A percentile compares a stretch with the other conserved stretches of the same genome.
Evolutionary conservation across 2,888 invertebrate genomes (phyloP).

Genomic region (Mantis religiosa): DNA sequence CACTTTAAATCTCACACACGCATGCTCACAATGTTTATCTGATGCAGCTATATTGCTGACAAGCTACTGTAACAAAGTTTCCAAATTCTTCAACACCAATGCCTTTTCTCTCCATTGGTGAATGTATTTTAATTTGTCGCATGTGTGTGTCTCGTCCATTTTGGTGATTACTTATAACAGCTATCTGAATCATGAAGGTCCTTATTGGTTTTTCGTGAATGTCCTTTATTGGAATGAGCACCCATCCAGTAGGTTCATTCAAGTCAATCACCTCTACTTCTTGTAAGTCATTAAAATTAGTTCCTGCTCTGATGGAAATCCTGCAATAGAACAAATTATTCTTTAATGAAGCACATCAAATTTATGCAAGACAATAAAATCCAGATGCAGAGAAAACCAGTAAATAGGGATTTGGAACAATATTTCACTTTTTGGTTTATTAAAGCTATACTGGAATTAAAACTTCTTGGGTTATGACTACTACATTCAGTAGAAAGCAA

Average conservation of each 20-base stretch:
- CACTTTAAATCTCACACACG: background rate
- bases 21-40: conserved; percentile 50
- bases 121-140: conserved; percentile 93
- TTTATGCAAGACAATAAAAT: too few species aligned
- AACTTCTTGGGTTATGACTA: too few species aligned
- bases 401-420: too few species aligned
- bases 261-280: conserved; percentile 93
- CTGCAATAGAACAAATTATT: conserved; percentile 42
- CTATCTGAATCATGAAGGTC: conserved; percentile 95
- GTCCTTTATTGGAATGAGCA: conserved; percentile 87
- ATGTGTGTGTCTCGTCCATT: conserved; percentile 98
- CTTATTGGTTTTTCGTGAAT: conserved; percentile 81
- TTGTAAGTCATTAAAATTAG: conserved; percentile 93
- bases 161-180: conserved; percentile 96
- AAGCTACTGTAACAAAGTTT: conserved; percentile 76
- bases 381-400: too few species aligned
- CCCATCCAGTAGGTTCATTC: conserved; percentile 95
- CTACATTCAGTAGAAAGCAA: too few species aligned
- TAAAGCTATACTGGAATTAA: too few species aligned
- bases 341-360: too few species aligned
- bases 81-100: conserved; percentile 65
- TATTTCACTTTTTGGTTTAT: too few species aligned
- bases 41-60: conserved; percentile 77
- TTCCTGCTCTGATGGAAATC: conserved; percentile 88
- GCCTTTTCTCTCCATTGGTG: conserved; percentile 65